Base-by-base conservation (phyloP, 1,140 invertebrate species). In the Papilio xuthus region DNA sequence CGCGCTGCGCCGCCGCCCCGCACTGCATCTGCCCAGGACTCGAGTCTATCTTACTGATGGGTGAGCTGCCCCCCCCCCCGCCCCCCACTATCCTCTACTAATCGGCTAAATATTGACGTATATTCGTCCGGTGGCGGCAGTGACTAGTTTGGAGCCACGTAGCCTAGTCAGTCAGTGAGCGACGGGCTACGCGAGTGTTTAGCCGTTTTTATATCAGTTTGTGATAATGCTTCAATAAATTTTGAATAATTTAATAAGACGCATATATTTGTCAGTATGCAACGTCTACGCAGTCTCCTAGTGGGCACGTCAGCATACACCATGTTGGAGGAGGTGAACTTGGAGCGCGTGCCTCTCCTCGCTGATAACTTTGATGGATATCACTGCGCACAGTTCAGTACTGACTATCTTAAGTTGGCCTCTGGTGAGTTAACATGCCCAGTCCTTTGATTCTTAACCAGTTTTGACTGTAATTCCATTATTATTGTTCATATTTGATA, bases 381-480 rank as follows among this genome's bases (percentile, higher is more conserved):
- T 42, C 88, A 90, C 56, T 91, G 86, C 71, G 89, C 88, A 8
- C 91, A 92, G 84, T 88, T 88, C 79, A 92, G 87, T 79, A 89
- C 88, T 0, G 90, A 92, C 67, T 92, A 90, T 74, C 76, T 93
- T 28, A 92, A 89, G 47, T 79, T 88, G 12, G 87, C 88, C 75
- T 84, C 91, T 18, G 90, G 92, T 92, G 50, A 87, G 83, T 82
- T 1, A 18, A 26, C 13, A 56, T n/a, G n/a, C n/a, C n/a, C n/a
- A n/a, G n/a, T n/a, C n/a, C n/a, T n/a, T n/a, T n/a, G n/a, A n/a
- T n/a, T n/a, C n/a, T n/a, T n/a, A n/a, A n/a, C n/a, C n/a, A n/a
- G n/a, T n/a, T n/a, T n/a, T n/a, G n/a, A n/a, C n/a, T n/a, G n/a
- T n/a, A n/a, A n/a, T n/a, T n/a, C n/a, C n/a, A n/a, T n/a, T n/a